A percentile compares a stretch with the other conserved stretches of the same genome.
phyloP scores from a whole-genome alignment of 2,113 vertebrate genomes.

The Edolisoma coerulescens region DNA sequence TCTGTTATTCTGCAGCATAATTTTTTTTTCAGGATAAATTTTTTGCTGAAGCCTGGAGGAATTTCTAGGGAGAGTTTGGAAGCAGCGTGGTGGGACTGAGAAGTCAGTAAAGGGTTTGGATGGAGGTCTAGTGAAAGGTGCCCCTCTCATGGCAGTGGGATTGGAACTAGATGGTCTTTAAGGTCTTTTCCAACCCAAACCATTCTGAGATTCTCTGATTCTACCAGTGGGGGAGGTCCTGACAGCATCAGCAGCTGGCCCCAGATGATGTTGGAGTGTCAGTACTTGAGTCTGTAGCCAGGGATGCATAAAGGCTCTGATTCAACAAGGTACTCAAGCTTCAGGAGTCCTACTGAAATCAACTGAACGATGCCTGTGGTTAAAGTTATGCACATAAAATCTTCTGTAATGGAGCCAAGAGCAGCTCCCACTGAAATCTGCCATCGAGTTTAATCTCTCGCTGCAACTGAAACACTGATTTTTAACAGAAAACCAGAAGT shows the following conservation, averaged over 20 bases:
- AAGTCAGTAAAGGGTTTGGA: not conserved
- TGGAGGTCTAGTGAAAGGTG: not conserved
- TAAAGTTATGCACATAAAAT: not conserved
- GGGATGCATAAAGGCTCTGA: not conserved
- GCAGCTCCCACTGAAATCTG: not conserved
- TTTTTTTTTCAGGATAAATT: not conserved
- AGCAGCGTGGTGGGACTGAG: not conserved
- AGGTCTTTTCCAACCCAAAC: not conserved
- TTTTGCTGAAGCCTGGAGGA: not conserved
- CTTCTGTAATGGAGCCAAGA: not conserved
- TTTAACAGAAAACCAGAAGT: not conserved
- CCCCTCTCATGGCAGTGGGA: not conserved
- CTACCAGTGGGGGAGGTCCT: not conserved
- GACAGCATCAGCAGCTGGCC: not conserved
- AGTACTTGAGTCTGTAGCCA: not conserved
- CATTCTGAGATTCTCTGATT: not conserved
- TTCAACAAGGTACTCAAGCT: constrained; percentile 30
- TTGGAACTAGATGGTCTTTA: not conserved
- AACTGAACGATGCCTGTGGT: not conserved
- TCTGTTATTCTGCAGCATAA: not conserved
- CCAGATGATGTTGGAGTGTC: not conserved
- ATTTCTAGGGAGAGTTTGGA: not conserved
- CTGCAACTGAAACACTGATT: not conserved
- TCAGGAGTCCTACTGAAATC: constrained; percentile 4
- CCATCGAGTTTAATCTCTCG: not conserved